These are phyloP conservation scores for Leptinotarsa defecta DNA, from an alignment of 1,140 invertebrate species.

Conservation along the genomic window DNA sequence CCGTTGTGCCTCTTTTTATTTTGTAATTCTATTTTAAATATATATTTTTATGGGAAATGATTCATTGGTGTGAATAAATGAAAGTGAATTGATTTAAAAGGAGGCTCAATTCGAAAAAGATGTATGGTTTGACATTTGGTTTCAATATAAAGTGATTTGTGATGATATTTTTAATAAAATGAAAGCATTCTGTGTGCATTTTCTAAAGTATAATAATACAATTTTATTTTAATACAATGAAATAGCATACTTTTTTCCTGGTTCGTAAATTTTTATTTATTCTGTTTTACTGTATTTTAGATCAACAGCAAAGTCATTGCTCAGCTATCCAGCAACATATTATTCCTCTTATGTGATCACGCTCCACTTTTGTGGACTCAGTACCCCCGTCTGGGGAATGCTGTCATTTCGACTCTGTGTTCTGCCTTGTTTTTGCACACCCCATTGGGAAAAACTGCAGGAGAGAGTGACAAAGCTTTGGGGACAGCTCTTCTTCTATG, in stretches of 20 bases:
- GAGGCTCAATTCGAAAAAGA: no score
- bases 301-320: constrained; percentile 83
- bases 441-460: constrained; percentile 46
- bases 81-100: no score
- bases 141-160: no score
- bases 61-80: no score
- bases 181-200: no score
- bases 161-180: no score
- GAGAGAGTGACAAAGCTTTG: constrained; percentile 72
- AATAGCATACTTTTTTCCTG: neutral
- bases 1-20: no score
- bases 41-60: no score
- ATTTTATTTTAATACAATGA: no score
- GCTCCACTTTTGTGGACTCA: constrained; percentile 71
- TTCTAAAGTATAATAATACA: no score
- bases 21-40: no score
- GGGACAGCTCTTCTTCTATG: constrained; percentile 86
- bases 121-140: no score
- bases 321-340: constrained; percentile 85
- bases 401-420: constrained; percentile 66
- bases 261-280: neutral
- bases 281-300: constrained; percentile 60
- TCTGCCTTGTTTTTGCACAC: constrained; percentile 57
- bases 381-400: constrained; percentile 78
- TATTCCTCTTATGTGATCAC: constrained; percentile 82